Evolutionary conservation across 2,113 vertebrate genomes (phyloP).

Genomic region (Epinephelus fuscoguttatus): DNA sequence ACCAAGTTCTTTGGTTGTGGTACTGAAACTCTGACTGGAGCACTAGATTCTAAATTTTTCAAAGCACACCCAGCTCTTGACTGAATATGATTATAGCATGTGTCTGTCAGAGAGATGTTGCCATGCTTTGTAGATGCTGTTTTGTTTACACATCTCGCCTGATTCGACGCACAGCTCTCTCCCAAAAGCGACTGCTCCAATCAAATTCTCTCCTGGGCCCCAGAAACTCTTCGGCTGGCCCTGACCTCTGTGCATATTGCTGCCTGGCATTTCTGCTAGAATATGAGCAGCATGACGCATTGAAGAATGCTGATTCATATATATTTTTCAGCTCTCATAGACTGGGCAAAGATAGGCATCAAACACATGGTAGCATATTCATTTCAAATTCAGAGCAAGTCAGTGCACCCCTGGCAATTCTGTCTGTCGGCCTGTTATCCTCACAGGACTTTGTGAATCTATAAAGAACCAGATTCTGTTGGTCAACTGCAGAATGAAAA

Average conservation of each 20-base stretch:
- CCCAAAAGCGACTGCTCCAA: conserved; percentile 11
- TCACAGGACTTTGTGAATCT: conserved; percentile 14
- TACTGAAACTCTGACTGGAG: background rate
- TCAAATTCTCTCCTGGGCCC: conserved; percentile 5
- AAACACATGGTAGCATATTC: background rate
- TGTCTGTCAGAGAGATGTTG: background rate
- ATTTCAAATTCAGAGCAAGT: conserved; percentile 35
- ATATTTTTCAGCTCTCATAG: conserved; percentile 15
- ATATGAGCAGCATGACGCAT: conserved; percentile 16
- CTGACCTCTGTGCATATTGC: background rate
- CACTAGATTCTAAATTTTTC: background rate
- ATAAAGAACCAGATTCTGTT: conserved; percentile 6
- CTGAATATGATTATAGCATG: background rate
- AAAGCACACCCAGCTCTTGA: background rate
- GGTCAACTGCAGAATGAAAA: background rate
- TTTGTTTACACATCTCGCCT: background rate
- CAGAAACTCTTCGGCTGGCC: background rate
- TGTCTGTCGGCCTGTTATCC: conserved; percentile 12
- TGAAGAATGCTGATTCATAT: conserved; percentile 42
- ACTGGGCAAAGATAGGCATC: background rate
- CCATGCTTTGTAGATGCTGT: background rate
- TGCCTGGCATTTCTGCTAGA: background rate
- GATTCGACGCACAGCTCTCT: conserved; percentile 20
- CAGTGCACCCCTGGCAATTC: background rate
- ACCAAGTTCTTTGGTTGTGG: too few species aligned